Base-by-base conservation (phyloP, 2,888 invertebrate genomes). In the Andrena dorsata region DNA sequence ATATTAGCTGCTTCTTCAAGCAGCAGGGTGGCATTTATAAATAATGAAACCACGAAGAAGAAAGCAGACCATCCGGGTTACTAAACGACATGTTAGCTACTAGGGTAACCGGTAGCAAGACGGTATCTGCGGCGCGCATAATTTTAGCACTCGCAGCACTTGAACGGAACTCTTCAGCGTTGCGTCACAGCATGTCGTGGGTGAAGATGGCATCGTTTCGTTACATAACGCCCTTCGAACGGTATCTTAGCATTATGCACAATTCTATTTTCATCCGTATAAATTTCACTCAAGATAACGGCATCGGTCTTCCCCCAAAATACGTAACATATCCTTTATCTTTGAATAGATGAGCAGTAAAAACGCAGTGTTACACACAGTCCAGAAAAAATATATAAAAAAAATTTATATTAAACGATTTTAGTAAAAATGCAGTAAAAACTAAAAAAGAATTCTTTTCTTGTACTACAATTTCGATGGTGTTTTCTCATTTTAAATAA, bases 111-210 rank as follows among this genome's bases (percentile, higher is more conserved):
- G 65, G 69, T 63, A 65, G 74, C 41, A 70, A 53, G 58, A 70
- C 23, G 63, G 28, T 41, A 61, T 74, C 53, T 47, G 13, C 74
- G 60, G n/a, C 69, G 69, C 58, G 73, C 80, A 80, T 84, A 87
- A 87, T 87, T 87, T 87, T 87, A 87, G 88, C 87, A 82, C 80
- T 74, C 76, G 63, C 66, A 68, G 49, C 76, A 68, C 69, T 83
- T 76, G 56, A 82, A 85, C 80, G 68, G 68, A 84, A 79, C 88
- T 86, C 84, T 80, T 79, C 70, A 47, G 49, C 53, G 80, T 87
- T 87, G 69, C 87, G 87, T 87, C 87, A 87, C 74, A 64, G 56
- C 32, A 70, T 70, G 65, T 76, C 79, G 87, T 87, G 87, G 87
- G 85, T 82, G 87, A 87, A 76, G 82, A 83, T 79, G 80, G 65